Base-by-base conservation (phyloP, 2,888 invertebrate genomes). In the Taenaris catops region DNA sequence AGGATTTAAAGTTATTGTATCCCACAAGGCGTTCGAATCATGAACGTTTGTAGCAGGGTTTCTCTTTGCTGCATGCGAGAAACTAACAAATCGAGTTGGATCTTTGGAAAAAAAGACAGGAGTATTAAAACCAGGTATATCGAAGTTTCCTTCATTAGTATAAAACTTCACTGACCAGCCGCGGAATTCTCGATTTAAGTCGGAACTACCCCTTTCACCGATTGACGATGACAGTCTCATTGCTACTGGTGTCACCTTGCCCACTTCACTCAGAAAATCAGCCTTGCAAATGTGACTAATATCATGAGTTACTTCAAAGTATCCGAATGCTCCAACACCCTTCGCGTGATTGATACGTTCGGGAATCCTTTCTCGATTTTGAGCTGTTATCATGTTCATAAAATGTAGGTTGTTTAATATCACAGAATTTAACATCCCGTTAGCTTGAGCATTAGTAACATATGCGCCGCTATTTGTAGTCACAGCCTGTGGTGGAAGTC, bases 91-190 rank as follows among this genome's bases (percentile, higher is more conserved):
- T n/a, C n/a, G 3, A 7, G 0, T 1, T 19, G 27, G 27, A n/a
- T 27, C 18, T n/a, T 10, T 17, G 7, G 4, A n/a, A 3, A 10
- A 11, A 9, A 27, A 27, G 4, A 4, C n/a, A 0, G 18, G 18
- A 1, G 17, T 1, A 7, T 27, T 27, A 1, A 18, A 4, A 8
- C 27, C 27, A 4, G 11, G 10, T 1, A 27, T 9, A 18, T 27
- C 27, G 1, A 17, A 18, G 8, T 10, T 27, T 3, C 27, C 27
- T 18, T 27, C 27, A 2, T 27, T 18, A 4, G 27, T 27, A n/a
- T 27, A 27, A 19, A 27, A 27, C 11, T 19, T 27, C 1, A 27
- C n/a, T 2, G 27, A n/a, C 2, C 17, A 27, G 1, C 27, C 27
- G 2, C 19, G 10, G 11, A n/a, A 7, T 4, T 9, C 27, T 11